Percentiles rank a stretch among this genome's conserved stretches.
These are phyloP conservation scores for Sinosuthora webbiana DNA, from an alignment of 2,113 vertebrate species.

Conservation along the genomic window DNA sequence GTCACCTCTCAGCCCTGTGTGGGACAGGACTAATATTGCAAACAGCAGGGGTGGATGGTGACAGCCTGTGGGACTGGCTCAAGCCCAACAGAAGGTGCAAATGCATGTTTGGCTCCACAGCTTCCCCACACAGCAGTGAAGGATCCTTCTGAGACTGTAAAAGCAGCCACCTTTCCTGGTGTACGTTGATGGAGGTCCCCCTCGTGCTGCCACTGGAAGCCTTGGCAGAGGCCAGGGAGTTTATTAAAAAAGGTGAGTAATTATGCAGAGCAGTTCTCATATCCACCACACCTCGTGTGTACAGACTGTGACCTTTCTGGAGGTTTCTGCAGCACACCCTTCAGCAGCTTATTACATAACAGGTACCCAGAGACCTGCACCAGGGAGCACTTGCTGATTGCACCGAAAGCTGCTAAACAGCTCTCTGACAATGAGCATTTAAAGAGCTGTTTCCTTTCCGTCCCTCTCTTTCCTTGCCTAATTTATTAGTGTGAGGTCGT, in stretches of 20 bases:
- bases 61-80: neutral
- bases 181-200: neutral
- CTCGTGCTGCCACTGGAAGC: neutral
- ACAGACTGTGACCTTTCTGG: neutral
- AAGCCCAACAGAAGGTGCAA: neutral
- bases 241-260: conserved; percentile 59
- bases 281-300: neutral
- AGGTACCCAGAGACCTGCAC: conserved; percentile 18
- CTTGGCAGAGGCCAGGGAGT: neutral
- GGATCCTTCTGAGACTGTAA: conserved; percentile 7
- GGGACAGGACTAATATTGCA: neutral
- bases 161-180: neutral
- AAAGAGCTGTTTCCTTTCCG: neutral
- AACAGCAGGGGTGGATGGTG: neutral
- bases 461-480: conserved; percentile 12
- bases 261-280: conserved; percentile 16
- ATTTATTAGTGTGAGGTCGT: conserved; percentile 39
- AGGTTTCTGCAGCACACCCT: conserved; percentile 6
- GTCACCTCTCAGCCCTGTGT: neutral
- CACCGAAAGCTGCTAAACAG: neutral
- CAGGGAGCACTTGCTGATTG: neutral
- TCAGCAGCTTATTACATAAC: neutral
- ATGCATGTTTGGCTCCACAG: neutral
- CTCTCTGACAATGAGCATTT: conserved; percentile 16
- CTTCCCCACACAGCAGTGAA: neutral